These are phyloP conservation scores for Eolophus roseicapilla DNA, from an alignment of 2,113 vertebrate genomes.

Conservation along the genomic window DNA sequence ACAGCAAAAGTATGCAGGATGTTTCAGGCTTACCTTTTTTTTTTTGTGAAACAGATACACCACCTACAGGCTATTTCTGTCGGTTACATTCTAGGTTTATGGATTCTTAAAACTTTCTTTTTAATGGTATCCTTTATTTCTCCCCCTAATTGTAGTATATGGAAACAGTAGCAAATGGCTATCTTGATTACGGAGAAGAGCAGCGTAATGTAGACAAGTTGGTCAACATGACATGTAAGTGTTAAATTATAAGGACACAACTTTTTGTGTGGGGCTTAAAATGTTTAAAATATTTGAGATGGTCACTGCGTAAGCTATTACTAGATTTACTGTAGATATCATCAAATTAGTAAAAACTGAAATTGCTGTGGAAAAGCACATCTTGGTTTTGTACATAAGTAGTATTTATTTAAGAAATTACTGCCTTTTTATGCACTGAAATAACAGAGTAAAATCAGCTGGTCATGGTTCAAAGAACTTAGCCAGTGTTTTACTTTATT, in stretches of 20 bases:
- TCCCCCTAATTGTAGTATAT: slow-evolving; percentile 69
- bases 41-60: neutral
- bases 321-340: neutral
- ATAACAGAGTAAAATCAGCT: neutral
- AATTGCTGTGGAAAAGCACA: neutral
- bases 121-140: neutral
- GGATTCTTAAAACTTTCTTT: neutral
- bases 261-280: neutral
- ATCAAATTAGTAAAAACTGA: neutral
- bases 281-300: neutral
- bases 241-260: neutral
- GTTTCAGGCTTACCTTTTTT: neutral
- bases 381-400: neutral
- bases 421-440: neutral
- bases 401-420: neutral
- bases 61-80: slow-evolving; percentile 38
- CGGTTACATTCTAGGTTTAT: neutral
- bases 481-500: neutral
- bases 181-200: slow-evolving; percentile 75
- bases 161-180: slow-evolving; percentile 77
- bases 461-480: neutral
- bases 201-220: slow-evolving; percentile 78
- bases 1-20: neutral
- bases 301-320: neutral
- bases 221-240: slow-evolving; percentile 87